A percentile compares a stretch with the other conserved stretches of the same genome.
These are phyloP conservation scores for Catocala sponsa DNA, from an alignment of 2,888 invertebrate genomes.

Conservation along the genomic window DNA sequence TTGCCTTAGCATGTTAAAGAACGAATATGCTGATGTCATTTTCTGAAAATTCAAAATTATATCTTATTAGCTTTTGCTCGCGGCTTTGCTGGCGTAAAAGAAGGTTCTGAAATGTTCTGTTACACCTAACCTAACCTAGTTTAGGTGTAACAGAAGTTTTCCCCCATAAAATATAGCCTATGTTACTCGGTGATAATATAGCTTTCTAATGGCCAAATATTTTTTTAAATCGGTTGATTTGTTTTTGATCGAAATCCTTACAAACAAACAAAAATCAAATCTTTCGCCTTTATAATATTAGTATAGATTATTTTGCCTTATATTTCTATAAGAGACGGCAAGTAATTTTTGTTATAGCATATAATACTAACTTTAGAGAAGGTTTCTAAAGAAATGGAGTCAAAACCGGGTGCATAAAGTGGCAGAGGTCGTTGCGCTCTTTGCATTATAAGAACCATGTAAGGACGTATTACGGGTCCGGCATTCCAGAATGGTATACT, in stretches of 20 bases:
- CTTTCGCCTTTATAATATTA: too few relatives aligned
- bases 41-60: constrained; percentile 62
- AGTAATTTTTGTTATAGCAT: background rate
- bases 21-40: constrained; percentile 70
- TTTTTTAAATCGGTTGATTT: too few relatives aligned
- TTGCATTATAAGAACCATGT: constrained; percentile 74
- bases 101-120: too few relatives aligned
- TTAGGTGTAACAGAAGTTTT: too few relatives aligned
- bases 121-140: too few relatives aligned
- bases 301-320: too few relatives aligned
- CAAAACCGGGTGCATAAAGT: constrained; percentile 66
- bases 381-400: constrained; percentile 71
- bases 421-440: constrained; percentile 66
- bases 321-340: background rate
- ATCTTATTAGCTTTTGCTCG: background rate
- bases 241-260: too few relatives aligned
- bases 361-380: constrained; percentile 68
- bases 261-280: too few relatives aligned
- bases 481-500: constrained; percentile 73
- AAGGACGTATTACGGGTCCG: constrained; percentile 63
- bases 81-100: too few relatives aligned
- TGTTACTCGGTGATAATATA: too few relatives aligned
- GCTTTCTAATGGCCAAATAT: too few relatives aligned
- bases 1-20: constrained; percentile 74
- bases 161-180: too few relatives aligned